Percentiles rank a stretch among this genome's conserved stretches.
Evolutionary conservation across 2,888 invertebrate species (phyloP).

Genomic region (Platynereis dumerilii): DNA sequence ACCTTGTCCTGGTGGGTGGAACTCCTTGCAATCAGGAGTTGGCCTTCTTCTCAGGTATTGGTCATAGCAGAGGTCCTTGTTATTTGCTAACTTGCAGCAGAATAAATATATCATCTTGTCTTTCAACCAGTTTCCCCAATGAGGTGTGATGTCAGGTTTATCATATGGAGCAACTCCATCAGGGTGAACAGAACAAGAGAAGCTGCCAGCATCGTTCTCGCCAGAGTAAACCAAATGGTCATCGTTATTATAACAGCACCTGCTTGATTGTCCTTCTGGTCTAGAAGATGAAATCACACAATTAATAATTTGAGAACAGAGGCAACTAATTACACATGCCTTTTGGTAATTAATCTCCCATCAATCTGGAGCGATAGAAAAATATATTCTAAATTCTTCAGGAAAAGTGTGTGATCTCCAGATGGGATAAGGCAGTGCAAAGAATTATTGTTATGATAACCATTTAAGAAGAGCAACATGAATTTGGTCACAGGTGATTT

Average conservation of each 20-base stretch:
- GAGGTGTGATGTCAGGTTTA: neutral
- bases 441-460: no score
- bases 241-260: slow-evolving; percentile 8
- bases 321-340: no score
- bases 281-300: neutral
- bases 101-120: slow-evolving; percentile 17
- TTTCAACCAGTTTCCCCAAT: slow-evolving; percentile 22
- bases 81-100: slow-evolving; percentile 27
- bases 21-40: slow-evolving; percentile 9
- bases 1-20: slow-evolving; percentile 8
- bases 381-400: no score
- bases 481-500: no score
- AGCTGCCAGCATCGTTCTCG: neutral
- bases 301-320: no score
- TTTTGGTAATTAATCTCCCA: no score
- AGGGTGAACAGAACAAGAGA: neutral
- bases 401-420: no score
- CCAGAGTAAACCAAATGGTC: slow-evolving; percentile 6
- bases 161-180: neutral
- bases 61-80: slow-evolving; percentile 12
- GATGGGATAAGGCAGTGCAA: no score
- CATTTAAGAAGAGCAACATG: no score
- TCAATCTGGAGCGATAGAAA: no score
- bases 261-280: neutral
- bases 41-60: slow-evolving; percentile 13